Evolutionary conservation across 2,888 invertebrate species (phyloP).

Genomic region (Balanococcus diminutus): DNA sequence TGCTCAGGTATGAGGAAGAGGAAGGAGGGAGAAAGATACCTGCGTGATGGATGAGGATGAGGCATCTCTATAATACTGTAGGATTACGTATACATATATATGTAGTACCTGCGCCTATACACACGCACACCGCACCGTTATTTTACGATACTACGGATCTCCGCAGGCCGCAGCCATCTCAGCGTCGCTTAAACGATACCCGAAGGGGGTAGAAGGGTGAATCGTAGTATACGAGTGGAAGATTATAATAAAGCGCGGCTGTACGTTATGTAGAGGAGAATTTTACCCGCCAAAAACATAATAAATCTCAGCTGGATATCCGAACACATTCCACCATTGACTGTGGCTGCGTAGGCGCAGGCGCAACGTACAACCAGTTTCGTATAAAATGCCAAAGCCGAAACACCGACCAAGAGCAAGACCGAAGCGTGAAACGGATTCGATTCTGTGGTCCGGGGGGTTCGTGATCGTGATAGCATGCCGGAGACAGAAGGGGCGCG

Average conservation of each 20-base stretch:
- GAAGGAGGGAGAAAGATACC: neutral
- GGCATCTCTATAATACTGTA: neutral
- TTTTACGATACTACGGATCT: slow-evolving; percentile 19
- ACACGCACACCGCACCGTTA: slow-evolving; percentile 14
- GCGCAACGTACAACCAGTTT: neutral
- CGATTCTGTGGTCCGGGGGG: slow-evolving; percentile 26
- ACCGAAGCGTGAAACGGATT: slow-evolving; percentile 46
- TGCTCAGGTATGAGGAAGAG: neutral
- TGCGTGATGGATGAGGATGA: neutral
- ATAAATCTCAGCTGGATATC: slow-evolving; percentile 53
- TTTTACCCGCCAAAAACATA: slow-evolving; percentile 53
- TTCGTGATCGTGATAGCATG: too few species aligned
- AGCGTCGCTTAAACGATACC: neutral
- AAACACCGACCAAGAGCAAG: too few species aligned
- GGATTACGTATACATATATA: neutral
- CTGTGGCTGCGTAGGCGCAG: neutral
- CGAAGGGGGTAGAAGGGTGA: neutral
- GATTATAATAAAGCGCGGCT: slow-evolving; percentile 6
- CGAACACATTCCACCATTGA: slow-evolving; percentile 50
- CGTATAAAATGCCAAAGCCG: neutral
- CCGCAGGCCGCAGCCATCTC: neutral
- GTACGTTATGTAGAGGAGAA: neutral
- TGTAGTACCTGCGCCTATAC: neutral
- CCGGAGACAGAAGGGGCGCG: neutral
- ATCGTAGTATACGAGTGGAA: neutral